Evolutionary conservation across 1,140 invertebrate genomes (phyloP).

Genomic region (Drosophila kanapiae): DNA sequence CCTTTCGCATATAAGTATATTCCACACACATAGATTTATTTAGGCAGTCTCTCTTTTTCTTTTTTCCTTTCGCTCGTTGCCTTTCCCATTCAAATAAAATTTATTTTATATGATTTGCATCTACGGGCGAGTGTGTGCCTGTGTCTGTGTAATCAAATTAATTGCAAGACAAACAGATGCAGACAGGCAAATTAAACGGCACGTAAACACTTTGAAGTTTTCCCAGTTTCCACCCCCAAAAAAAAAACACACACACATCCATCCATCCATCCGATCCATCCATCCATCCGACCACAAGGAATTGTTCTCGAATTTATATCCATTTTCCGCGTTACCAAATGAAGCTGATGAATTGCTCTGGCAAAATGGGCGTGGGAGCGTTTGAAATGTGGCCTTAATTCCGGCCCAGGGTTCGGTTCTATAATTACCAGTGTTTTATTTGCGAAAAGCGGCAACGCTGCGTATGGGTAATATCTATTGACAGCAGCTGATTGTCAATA

Average conservation of each 20-base stretch:
- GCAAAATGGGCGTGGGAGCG: conserved; percentile 3
- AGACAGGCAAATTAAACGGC: conserved; percentile 78
- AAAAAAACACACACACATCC: not conserved
- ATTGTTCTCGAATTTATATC: conserved; percentile 63
- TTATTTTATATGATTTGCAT: conserved; percentile 65
- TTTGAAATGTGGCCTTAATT: conserved; percentile 49
- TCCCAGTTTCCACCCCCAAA: not conserved
- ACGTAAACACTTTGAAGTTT: conserved; percentile 78
- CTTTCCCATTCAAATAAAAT: conserved; percentile 59
- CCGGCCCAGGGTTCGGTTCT: conserved; percentile 18
- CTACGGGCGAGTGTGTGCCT: conserved; percentile 51
- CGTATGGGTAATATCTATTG: conserved; percentile 35
- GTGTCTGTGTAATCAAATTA: conserved; percentile 75
- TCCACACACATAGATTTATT: conserved; percentile 32
- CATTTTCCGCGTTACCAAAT: conserved; percentile 44
- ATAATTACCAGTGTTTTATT: conserved; percentile 28
- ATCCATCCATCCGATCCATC: not conserved
- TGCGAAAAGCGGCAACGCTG: not conserved
- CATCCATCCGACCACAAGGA: conserved; percentile 42
- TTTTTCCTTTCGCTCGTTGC: conserved; percentile 21
- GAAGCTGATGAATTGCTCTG: conserved; percentile 59
- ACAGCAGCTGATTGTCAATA: conserved; percentile 9
- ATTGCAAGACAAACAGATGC: conserved; percentile 77
- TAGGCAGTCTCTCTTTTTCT: conserved; percentile 39
- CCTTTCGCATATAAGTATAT: conserved; percentile 28